A percentile compares a stretch with the other conserved stretches of the same genome.
Conservation (phyloP, 2,888 invertebrate genomes). For the Amorpha juglandis region DNA sequence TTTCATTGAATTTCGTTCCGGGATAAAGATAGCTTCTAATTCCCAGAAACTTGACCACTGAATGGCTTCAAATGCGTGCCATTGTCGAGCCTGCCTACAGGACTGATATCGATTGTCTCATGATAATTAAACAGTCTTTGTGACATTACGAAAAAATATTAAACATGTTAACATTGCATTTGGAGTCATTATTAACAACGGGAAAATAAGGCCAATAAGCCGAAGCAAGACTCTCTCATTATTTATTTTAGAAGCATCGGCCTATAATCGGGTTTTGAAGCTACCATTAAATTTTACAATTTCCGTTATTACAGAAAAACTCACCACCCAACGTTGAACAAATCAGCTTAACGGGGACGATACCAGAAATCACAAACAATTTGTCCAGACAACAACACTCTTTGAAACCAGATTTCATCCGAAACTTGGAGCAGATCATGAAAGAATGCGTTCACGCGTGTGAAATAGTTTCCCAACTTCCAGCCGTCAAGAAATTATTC, state of each 20-base stretch:
- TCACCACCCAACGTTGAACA: constrained; percentile 70
- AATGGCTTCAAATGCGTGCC: too few relatives aligned
- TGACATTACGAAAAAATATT: not conserved
- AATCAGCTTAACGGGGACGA: constrained; percentile 77
- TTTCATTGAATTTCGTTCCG: too few relatives aligned
- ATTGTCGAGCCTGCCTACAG: too few relatives aligned
- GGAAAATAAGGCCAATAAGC: too few relatives aligned
- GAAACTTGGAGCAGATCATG: constrained; percentile 75
- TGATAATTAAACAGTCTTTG: too few relatives aligned
- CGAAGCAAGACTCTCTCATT: too few relatives aligned
- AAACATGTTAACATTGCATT: too few relatives aligned
- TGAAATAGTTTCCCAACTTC: constrained; percentile 68
- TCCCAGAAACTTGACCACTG: too few relatives aligned
- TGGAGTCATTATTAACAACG: too few relatives aligned
- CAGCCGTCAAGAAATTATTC: constrained; percentile 65
- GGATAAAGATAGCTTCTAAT: too few relatives aligned
- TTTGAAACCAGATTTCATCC: constrained; percentile 67
- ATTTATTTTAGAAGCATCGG: too few relatives aligned
- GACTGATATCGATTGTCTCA: too few relatives aligned
- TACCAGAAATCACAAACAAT: constrained; percentile 75
- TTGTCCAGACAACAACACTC: constrained; percentile 64
- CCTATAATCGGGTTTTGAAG: not conserved
- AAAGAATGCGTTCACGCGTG: constrained; percentile 77
- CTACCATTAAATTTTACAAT: not conserved
- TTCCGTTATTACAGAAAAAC: constrained; percentile 67